Evolutionary conservation across 2,113 vertebrate species (phyloP).

Genomic region (Dolichallabes microphthalmus): DNA sequence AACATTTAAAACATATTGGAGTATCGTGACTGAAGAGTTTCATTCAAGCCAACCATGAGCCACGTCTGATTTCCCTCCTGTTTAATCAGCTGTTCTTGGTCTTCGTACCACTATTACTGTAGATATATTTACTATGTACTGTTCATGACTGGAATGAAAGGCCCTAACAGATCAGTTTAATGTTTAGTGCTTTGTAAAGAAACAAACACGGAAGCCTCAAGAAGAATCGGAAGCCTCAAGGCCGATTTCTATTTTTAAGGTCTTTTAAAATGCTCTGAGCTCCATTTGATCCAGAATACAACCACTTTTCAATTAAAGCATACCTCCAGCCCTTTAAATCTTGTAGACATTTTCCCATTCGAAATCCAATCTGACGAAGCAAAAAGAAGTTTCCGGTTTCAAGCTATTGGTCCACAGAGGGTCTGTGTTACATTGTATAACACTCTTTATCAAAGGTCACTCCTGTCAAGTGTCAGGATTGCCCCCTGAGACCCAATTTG

Average conservation of each 20-base stretch:
- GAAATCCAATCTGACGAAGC: slow-evolving; percentile 13
- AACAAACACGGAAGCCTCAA: background rate
- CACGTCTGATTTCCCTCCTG: background rate
- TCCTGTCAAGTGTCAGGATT: slow-evolving; percentile 19
- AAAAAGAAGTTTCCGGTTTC: background rate
- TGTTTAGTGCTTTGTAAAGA: background rate
- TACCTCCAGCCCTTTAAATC: background rate
- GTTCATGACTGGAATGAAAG: background rate
- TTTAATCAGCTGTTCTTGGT: background rate
- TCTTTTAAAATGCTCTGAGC: background rate
- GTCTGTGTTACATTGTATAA: slow-evolving; percentile 25
- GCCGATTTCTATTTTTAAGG: background rate
- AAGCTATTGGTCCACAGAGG: background rate
- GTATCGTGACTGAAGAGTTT: background rate
- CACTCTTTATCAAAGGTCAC: slow-evolving; percentile 19
- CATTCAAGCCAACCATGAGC: background rate
- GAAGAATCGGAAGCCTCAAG: background rate
- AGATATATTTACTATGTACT: background rate
- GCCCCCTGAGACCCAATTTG: slow-evolving; percentile 27
- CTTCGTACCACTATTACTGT: background rate
- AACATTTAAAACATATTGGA: background rate
- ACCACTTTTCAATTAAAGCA: background rate
- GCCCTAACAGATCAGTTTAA: background rate
- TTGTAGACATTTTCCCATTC: background rate
- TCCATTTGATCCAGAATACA: background rate